These are phyloP conservation scores for Anticlea derivata DNA, from an alignment of 2,888 invertebrate genomes.

Conservation along the genomic window DNA sequence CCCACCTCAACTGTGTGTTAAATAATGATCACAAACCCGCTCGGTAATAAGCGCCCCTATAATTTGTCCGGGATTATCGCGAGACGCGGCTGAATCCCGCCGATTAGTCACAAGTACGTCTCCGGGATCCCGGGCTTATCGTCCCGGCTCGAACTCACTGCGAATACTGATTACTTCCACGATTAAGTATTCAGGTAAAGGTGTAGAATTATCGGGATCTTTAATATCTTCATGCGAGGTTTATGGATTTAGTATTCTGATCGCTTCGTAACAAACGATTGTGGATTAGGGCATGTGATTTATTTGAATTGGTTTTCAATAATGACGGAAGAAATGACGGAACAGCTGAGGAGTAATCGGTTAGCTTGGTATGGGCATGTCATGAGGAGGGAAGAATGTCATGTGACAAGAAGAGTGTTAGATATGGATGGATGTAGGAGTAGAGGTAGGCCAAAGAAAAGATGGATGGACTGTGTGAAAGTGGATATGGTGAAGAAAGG, in stretches of 20 bases:
- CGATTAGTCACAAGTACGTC: slow-evolving; percentile 80
- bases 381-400: too few relatives aligned
- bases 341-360: too few relatives aligned
- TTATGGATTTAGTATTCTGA: slow-evolving; percentile 43
- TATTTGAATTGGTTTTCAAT: slow-evolving; percentile 3
- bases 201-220: slow-evolving; percentile 72
- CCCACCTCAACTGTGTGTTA: slow-evolving; percentile 61
- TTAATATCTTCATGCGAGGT: slow-evolving; percentile 54
- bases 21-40: slow-evolving; percentile 71
- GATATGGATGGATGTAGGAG: too few relatives aligned
- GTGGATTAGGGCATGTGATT: slow-evolving; percentile 27
- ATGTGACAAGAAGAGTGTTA: too few relatives aligned
- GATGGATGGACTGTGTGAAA: too few relatives aligned
- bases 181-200: slow-evolving; percentile 76
- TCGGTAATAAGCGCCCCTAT: slow-evolving; percentile 72
- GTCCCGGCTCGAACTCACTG: slow-evolving; percentile 55
- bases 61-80: slow-evolving; percentile 80
- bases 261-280: slow-evolving; percentile 26
- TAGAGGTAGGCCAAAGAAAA: too few relatives aligned
- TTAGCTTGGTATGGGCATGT: too few relatives aligned
- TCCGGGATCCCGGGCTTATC: slow-evolving; percentile 64
- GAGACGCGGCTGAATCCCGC: slow-evolving; percentile 75
- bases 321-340: too few relatives aligned
- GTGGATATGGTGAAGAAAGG: too few relatives aligned
- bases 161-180: slow-evolving; percentile 75